Percentiles rank a stretch among this genome's conserved stretches.
Evolutionary conservation across 2,888 invertebrate species (phyloP).

Genomic region (Drosophila leonis): DNA sequence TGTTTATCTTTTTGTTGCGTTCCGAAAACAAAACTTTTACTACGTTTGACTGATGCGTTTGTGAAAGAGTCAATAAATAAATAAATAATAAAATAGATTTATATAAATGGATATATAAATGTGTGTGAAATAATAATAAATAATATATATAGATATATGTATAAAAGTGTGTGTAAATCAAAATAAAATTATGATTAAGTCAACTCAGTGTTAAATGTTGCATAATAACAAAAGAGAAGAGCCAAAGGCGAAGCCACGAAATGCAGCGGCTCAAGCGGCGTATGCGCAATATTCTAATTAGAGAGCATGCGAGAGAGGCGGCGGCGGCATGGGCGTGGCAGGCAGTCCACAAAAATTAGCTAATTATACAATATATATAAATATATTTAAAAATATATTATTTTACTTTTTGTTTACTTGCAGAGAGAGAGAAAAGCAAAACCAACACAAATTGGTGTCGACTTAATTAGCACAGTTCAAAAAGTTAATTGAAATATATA

Average conservation of each 20-base stretch:
- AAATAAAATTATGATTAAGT: conserved; percentile 55
- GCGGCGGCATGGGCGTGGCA: conserved; percentile 5
- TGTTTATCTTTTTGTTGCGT: conserved; percentile 19
- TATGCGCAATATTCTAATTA: conserved; percentile 65
- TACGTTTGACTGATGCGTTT: conserved; percentile 17
- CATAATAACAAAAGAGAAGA: conserved; percentile 39
- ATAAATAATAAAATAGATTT: conserved; percentile 2
- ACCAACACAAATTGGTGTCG: conserved; percentile 3
- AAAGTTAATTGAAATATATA: conserved; percentile 5
- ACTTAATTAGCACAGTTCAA: conserved; percentile 12
- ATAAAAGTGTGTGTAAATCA: not conserved
- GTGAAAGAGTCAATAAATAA: conserved; percentile 38
- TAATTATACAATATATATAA: not conserved
- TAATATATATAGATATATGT: not conserved
- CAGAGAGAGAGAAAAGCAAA: conserved; percentile 2
- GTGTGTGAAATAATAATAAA: conserved; percentile 11
- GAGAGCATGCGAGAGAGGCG: not conserved
- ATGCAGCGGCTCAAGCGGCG: conserved; percentile 38
- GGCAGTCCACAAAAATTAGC: not conserved
- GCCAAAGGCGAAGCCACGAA: not conserved
- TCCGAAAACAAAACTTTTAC: conserved; percentile 44
- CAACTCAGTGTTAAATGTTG: conserved; percentile 46
- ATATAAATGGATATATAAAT: not conserved
- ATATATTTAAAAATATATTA: not conserved
- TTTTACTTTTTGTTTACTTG: conserved; percentile 4